Evolutionary conservation across 2,113 vertebrate species (phyloP).

Genomic region (Mustela lutreola): DNA sequence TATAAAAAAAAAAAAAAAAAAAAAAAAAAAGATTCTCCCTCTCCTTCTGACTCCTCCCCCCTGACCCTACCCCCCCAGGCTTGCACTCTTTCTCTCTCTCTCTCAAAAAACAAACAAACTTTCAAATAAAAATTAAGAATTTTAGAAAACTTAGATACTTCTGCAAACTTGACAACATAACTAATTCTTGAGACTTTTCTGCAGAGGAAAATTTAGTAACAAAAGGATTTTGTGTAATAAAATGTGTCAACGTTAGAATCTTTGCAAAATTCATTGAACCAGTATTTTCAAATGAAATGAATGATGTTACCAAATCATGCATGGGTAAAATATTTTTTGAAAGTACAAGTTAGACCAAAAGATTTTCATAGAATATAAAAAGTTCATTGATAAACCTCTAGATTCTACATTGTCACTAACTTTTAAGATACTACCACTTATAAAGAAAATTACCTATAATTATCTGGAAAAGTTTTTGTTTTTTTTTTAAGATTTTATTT

Average conservation of each 20-base stretch:
- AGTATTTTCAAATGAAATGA: neutral
- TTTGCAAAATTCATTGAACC: neutral
- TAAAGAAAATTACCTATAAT: neutral
- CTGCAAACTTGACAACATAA: neutral
- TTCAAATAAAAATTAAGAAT: conserved; percentile 34
- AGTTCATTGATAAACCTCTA: neutral
- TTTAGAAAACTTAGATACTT: neutral
- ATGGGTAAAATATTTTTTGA: neutral
- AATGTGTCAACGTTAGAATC: neutral
- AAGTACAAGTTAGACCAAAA: neutral
- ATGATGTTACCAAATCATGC: neutral
- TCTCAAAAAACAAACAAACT: neutral
- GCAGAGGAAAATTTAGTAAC: neutral
- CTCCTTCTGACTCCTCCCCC: neutral
- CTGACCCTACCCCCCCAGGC: too few species aligned
- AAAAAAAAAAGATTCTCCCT: neutral
- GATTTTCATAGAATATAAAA: neutral
- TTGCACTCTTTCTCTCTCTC: neutral
- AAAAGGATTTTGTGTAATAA: neutral
- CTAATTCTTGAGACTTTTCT: neutral
- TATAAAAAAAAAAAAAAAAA: too few species aligned
- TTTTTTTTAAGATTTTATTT: too few species aligned
- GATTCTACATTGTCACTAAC: neutral
- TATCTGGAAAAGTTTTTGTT: neutral
- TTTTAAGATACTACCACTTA: conserved; percentile 15